These are phyloP conservation scores for Macrocentrus cingulum DNA, from an alignment of 1,140 invertebrate genomes.

Conservation along the genomic window DNA sequence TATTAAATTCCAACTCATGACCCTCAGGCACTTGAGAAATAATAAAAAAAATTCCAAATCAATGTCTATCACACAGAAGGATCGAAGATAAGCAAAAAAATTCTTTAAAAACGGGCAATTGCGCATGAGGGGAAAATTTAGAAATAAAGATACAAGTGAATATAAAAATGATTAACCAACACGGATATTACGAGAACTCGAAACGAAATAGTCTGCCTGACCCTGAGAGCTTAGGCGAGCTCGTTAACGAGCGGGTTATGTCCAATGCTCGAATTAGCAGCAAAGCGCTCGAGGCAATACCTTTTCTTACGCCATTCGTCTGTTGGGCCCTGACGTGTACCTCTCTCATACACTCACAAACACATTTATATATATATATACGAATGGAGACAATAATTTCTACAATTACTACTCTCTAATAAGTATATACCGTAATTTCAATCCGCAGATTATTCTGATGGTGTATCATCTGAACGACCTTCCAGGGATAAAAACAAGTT, in stretches of 20 bases:
- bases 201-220: not conserved
- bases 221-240: conserved; percentile 12
- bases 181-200: no score
- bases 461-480: not conserved
- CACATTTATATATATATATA: not conserved
- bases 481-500: conserved; percentile 14
- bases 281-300: conserved; percentile 15
- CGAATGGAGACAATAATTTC: conserved; percentile 39
- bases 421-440: conserved; percentile 31
- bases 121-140: no score
- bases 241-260: conserved; percentile 38
- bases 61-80: no score
- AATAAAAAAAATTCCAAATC: no score
- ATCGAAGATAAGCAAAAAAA: no score
- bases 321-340: not conserved
- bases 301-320: conserved; percentile 11
- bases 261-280: conserved; percentile 31
- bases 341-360: no score
- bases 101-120: no score
- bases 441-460: conserved; percentile 2
- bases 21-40: no score
- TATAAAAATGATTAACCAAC: no score
- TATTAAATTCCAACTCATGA: no score
- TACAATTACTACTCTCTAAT: conserved; percentile 45
- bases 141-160: no score